phyloP scores from a whole-genome alignment of 2,113 vertebrate genomes.

The Nothobranchius kuhntae region DNA sequence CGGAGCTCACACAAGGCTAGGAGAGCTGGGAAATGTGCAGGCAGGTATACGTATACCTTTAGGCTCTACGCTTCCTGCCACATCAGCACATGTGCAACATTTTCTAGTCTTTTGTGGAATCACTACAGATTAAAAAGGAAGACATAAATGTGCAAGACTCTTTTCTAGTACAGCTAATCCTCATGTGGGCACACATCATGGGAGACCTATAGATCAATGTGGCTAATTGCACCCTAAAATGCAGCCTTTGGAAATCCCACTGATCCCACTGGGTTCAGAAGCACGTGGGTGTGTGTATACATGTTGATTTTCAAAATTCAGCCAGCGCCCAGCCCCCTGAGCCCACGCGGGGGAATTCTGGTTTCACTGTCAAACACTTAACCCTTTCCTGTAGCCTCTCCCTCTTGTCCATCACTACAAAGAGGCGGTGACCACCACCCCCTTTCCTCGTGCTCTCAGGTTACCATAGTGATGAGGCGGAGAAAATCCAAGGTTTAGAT shows the following conservation, averaged over 20 bases:
- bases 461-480: conserved; percentile 78
- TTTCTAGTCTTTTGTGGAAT: conserved; percentile 26
- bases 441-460: conserved; percentile 69
- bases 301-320: conserved; percentile 76
- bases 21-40: conserved; percentile 46
- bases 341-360: conserved; percentile 41
- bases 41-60: conserved; percentile 55
- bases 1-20: conserved; percentile 42
- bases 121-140: conserved; percentile 18
- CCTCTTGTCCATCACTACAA: conserved; percentile 70
- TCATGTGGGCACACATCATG: conserved; percentile 27
- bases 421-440: conserved; percentile 49
- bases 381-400: conserved; percentile 71
- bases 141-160: conserved; percentile 35
- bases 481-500: conserved; percentile 74
- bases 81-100: conserved; percentile 20
- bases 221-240: conserved; percentile 34
- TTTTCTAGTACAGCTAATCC: conserved; percentile 34
- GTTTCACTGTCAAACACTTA: conserved; percentile 69
- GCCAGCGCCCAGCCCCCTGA: conserved; percentile 48
- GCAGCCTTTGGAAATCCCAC: conserved; percentile 28
- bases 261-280: conserved; percentile 26
- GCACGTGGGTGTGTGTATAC: conserved; percentile 51
- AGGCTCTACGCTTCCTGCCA: conserved; percentile 52
- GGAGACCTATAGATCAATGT: conserved; percentile 25